Conservation (phyloP, 2,888 invertebrate species). For the Leucophora obtusa region DNA sequence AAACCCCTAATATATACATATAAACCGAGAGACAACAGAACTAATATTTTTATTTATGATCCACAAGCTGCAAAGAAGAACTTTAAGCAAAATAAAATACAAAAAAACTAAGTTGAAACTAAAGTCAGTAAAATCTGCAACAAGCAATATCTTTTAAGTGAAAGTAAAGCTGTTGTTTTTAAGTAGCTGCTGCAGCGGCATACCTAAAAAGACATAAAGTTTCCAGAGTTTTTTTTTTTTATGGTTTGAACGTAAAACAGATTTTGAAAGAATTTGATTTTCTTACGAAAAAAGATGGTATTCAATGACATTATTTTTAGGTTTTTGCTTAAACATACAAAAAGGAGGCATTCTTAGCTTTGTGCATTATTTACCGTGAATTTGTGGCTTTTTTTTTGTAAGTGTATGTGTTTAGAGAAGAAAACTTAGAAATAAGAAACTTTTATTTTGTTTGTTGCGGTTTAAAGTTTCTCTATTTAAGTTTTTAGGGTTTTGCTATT, state of each 20-base stretch:
- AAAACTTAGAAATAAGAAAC: background rate
- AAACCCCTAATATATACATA: too few relatives aligned
- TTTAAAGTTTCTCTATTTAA: background rate
- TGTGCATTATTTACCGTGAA: background rate
- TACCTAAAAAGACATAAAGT: background rate
- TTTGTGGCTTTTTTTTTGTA: background rate
- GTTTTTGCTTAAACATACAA: background rate
- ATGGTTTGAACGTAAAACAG: background rate
- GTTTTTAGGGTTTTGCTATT: background rate
- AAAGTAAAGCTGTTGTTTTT: background rate
- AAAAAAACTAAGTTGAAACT: background rate
- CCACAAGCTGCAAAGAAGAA: background rate
- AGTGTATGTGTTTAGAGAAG: background rate
- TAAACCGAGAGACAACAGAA: background rate
- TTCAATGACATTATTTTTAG: background rate
- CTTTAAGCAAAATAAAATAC: background rate
- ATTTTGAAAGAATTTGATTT: background rate
- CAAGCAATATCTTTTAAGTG: background rate
- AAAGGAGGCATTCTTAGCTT: background rate
- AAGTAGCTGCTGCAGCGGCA: background rate
- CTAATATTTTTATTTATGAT: background rate
- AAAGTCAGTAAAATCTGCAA: background rate
- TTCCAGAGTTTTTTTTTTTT: background rate
- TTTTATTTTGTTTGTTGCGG: background rate
- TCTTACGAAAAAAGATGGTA: background rate